These are phyloP conservation scores for Grapholita molesta DNA, from an alignment of 1,140 invertebrate species.

Conservation along the genomic window DNA sequence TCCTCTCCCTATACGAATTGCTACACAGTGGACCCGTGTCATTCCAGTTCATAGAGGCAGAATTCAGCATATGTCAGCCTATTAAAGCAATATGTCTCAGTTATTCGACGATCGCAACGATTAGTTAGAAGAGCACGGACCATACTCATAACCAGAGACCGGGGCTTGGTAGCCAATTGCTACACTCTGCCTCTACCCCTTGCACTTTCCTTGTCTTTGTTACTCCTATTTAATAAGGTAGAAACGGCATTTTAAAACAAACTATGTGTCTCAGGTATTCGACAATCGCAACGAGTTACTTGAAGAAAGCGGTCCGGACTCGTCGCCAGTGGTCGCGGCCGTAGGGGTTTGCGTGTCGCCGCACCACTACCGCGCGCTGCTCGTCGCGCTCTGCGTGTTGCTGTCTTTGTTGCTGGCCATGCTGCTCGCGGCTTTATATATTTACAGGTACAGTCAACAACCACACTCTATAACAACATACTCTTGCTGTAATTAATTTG, in stretches of 20 bases:
- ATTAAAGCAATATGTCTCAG: conserved; percentile 27
- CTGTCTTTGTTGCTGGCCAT: conserved; percentile 61
- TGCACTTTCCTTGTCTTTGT: too few species aligned
- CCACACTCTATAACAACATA: too few species aligned
- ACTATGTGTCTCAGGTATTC: conserved; percentile 47
- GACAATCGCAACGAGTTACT: conserved; percentile 67
- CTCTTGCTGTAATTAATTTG: too few species aligned
- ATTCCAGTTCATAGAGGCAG: too few species aligned
- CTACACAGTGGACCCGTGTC: too few species aligned
- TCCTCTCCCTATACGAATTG: too few species aligned
- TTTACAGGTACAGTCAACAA: too few species aligned
- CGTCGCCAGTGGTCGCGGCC: conserved; percentile 54
- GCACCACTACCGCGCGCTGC: conserved; percentile 57
- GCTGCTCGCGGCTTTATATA: conserved; percentile 61
- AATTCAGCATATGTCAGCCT: too few species aligned
- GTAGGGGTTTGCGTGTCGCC: conserved; percentile 63
- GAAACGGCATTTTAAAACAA: too few species aligned
- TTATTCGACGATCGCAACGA: conserved; percentile 71
- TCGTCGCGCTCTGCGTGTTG: conserved; percentile 58
- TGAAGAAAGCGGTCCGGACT: conserved; percentile 59
- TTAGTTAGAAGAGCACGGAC: conserved; percentile 58
- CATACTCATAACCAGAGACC: conserved; percentile 54
- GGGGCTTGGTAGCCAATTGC: too few species aligned
- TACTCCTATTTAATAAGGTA: too few species aligned
- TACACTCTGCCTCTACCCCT: too few species aligned